phyloP scores from a whole-genome alignment of 2,113 vertebrate species.

The Electrona antarctica region DNA sequence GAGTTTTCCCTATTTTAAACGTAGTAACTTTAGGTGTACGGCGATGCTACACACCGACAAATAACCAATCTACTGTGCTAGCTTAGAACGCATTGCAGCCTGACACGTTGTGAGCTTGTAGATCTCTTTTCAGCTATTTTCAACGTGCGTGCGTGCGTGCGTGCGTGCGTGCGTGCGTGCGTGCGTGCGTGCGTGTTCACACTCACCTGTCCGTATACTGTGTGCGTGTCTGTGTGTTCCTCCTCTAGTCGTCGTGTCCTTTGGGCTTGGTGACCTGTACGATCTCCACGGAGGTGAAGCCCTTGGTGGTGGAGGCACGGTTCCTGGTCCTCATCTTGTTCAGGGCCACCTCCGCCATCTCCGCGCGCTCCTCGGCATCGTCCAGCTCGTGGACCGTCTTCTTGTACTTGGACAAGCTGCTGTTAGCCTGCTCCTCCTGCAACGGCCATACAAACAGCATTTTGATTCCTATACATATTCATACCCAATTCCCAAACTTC shows the following conservation, averaged over 20 bases:
- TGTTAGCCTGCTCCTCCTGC: constrained; percentile 77
- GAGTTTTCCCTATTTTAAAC: no score
- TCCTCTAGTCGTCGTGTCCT: constrained; percentile 51
- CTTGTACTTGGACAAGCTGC: constrained; percentile 72
- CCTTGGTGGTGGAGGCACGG: constrained; percentile 60
- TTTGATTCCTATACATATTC: no score
- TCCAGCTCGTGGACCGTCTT: constrained; percentile 64
- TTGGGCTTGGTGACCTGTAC: constrained; percentile 71
- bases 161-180: no score
- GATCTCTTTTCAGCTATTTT: no score
- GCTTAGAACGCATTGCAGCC: no score
- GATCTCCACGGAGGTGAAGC: constrained; percentile 73
- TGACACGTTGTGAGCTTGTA: no score
- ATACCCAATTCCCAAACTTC: no score
- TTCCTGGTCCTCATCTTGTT: constrained; percentile 74
- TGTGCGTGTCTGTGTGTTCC: background rate
- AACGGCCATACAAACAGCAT: background rate
- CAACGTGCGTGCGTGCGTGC: no score
- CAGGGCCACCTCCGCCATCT: constrained; percentile 67
- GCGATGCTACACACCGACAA: no score
- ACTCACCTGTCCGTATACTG: constrained; percentile 14
- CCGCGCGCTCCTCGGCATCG: constrained; percentile 67
- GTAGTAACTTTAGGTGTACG: no score
- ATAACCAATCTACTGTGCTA: no score
- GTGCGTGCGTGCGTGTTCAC: background rate